Percentiles rank a stretch among this genome's conserved stretches.
Evolutionary conservation across 2,797 vertebrate species (phyloP).

Genomic region (Pelobates cultripes): DNA sequence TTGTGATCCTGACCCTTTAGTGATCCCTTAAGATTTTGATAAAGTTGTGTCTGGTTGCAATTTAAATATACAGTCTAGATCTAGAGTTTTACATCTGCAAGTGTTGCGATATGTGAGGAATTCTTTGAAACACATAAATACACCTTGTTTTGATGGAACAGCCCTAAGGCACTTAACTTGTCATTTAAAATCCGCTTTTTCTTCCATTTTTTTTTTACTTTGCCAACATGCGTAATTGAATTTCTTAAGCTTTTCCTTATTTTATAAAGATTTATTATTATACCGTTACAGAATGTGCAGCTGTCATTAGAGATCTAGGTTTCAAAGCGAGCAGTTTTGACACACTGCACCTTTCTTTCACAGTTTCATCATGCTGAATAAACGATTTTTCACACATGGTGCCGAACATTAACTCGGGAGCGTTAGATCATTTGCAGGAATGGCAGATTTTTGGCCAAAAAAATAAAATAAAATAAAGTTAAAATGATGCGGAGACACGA

Average conservation of each 20-base stretch:
- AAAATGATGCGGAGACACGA: background rate
- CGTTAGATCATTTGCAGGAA: background rate
- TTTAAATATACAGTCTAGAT: too few species aligned
- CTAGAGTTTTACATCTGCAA: background rate
- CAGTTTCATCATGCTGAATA: background rate
- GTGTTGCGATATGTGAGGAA: conserved; percentile 4
- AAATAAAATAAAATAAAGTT: background rate
- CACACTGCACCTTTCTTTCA: background rate
- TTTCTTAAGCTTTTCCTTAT: background rate
- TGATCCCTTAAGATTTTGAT: background rate
- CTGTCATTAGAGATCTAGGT: conserved; percentile 6
- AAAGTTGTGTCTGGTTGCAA: background rate
- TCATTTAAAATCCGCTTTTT: conserved; percentile 17
- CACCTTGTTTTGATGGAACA: background rate
- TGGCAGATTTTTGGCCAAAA: conserved; percentile 19
- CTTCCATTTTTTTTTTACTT: background rate
- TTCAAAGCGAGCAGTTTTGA: background rate
- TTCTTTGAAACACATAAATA: conserved; percentile 12
- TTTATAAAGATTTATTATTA: conserved; percentile 26
- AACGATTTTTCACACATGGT: background rate
- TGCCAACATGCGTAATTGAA: background rate
- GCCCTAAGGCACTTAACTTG: background rate
- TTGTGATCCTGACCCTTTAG: too few species aligned
- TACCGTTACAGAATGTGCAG: conserved; percentile 3
- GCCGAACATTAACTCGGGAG: background rate